Conservation (phyloP, 2,888 invertebrate genomes). For the Agapostemon virescens region DNA sequence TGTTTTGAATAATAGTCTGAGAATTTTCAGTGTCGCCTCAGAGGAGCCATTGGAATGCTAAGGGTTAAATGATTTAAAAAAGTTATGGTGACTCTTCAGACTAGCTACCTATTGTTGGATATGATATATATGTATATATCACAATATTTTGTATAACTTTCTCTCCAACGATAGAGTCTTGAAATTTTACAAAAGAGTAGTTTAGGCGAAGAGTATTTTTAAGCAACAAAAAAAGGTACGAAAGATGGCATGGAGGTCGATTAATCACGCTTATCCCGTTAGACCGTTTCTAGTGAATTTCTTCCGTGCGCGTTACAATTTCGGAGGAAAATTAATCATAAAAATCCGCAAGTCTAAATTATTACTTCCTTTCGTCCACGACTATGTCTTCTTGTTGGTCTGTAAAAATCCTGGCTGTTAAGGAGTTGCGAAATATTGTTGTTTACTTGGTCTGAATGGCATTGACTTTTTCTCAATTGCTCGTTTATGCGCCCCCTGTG, state of each 20-base stretch:
- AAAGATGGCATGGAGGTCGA: not conserved
- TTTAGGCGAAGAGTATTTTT: no score
- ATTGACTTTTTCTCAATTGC: conserved; percentile 63
- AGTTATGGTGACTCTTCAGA: no score
- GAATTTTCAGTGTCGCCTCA: no score
- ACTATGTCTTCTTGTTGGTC: conserved; percentile 37
- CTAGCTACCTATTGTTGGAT: no score
- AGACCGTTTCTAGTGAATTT: not conserved
- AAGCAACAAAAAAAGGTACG: no score
- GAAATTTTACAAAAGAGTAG: no score
- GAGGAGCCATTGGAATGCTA: no score
- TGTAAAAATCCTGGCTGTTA: conserved; percentile 54
- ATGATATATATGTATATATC: no score
- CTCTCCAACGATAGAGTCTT: no score
- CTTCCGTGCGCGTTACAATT: not conserved
- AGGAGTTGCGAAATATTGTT: conserved; percentile 56
- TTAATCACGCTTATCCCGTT: not conserved
- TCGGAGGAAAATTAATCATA: not conserved
- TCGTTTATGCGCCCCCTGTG: conserved; percentile 71
- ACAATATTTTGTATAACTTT: no score
- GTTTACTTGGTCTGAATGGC: conserved; percentile 54
- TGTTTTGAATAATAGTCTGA: no score
- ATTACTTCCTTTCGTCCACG: conserved; percentile 17
- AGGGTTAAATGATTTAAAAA: no score
- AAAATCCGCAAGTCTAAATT: conserved; percentile 7